Percentiles rank a stretch among this genome's conserved stretches.
Evolutionary conservation across 2,888 invertebrate species (phyloP).

Genomic region (Steinernema hermaphroditum): DNA sequence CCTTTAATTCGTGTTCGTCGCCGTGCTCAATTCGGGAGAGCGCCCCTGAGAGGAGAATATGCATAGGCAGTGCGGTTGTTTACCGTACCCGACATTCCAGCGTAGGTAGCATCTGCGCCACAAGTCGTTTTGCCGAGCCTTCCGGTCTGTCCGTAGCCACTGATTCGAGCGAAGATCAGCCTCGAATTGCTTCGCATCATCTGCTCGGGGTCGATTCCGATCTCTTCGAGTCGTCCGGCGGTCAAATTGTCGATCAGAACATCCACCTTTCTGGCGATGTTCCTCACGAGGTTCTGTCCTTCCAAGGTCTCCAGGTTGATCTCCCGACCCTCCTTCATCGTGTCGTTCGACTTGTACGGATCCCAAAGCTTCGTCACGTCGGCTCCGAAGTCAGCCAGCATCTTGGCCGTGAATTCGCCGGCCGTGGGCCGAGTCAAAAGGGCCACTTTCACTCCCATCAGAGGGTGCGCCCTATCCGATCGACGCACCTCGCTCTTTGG

Average conservation of each 20-base stretch:
- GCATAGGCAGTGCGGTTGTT: no score
- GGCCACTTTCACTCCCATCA: conserved; percentile 26
- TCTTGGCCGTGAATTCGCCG: conserved; percentile 31
- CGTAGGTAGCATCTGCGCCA: conserved; percentile 31
- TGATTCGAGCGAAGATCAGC: conserved; percentile 32
- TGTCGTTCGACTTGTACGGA: conserved; percentile 5
- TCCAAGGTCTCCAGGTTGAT: conserved; percentile 28
- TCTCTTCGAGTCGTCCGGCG: conserved; percentile 29
- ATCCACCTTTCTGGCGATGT: conserved; percentile 33
- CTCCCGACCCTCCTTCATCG: conserved; percentile 17
- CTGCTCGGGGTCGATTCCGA: conserved; percentile 30
- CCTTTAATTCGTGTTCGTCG: conserved; percentile 19
- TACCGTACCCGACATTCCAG: conserved; percentile 9
- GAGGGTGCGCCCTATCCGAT: conserved; percentile 1
- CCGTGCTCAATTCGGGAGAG: background rate
- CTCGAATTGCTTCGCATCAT: conserved; percentile 24
- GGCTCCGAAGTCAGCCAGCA: conserved; percentile 32
- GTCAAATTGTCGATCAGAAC: conserved; percentile 33
- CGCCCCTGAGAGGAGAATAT: background rate
- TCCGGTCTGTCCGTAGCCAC: conserved; percentile 25
- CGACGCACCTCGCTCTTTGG: conserved; percentile 11
- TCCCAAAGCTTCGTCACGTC: conserved; percentile 26
- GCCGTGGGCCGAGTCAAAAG: conserved; percentile 28
- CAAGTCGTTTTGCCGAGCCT: background rate
- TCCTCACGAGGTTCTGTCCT: conserved; percentile 25